Evolutionary conservation across 2,797 vertebrate species (phyloP).

Genomic region (Nannoperca australis): DNA sequence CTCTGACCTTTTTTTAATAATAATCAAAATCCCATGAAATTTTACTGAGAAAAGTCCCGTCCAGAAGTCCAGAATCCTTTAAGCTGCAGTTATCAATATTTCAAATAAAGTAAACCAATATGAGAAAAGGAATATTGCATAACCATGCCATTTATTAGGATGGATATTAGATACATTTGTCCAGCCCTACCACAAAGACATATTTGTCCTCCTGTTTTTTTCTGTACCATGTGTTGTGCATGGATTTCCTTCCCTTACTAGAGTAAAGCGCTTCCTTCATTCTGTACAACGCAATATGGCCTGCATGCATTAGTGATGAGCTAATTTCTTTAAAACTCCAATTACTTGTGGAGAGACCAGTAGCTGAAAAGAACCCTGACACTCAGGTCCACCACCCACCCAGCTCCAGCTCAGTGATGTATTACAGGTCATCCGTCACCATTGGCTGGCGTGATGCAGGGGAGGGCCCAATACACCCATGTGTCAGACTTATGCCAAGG

Average conservation of each 20-base stretch:
- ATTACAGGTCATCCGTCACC: conserved; percentile 61
- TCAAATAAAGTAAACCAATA: background rate
- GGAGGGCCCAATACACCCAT: conserved; percentile 34
- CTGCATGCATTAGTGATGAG: conserved; percentile 12
- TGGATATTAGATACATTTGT: background rate
- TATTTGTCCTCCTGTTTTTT: background rate
- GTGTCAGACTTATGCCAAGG: conserved; percentile 48
- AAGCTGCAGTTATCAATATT: background rate
- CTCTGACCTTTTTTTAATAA: background rate
- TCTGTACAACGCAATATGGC: background rate
- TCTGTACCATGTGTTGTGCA: background rate
- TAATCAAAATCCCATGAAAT: background rate
- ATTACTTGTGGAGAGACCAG: conserved; percentile 31
- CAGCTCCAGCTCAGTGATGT: conserved; percentile 46
- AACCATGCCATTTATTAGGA: background rate
- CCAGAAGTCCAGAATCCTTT: background rate
- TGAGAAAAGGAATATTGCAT: too few species aligned
- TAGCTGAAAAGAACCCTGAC: conserved; percentile 26
- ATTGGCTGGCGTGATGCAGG: conserved; percentile 25
- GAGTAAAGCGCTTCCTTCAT: background rate
- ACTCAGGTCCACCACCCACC: conserved; percentile 24
- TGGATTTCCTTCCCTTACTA: background rate
- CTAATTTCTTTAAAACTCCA: conserved; percentile 24
- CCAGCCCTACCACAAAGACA: background rate
- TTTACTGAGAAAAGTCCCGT: background rate